Evolutionary conservation across 2,797 vertebrate genomes (phyloP), one percentile per base, ranked within the genome.

Genomic region (Lacerta agilis): DNA sequence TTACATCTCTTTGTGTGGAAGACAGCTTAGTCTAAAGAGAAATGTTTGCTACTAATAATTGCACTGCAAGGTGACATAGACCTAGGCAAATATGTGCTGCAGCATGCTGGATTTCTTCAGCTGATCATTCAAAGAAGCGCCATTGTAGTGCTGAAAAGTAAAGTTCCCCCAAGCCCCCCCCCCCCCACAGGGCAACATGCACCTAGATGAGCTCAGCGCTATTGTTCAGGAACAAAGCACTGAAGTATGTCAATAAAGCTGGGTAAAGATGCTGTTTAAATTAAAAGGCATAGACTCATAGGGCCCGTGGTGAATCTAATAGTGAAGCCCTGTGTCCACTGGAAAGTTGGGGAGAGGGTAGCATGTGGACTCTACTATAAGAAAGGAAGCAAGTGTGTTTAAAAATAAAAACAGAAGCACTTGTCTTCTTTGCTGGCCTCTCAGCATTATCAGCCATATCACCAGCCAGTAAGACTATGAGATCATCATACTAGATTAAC

Each of bases 221-320:
- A 87, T 83, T 92, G 91, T 91, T 94, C 83, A 77, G 2, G 79
- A 91, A 91, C 79, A 94, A 92, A 94, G 89, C 83, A 89, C 41
- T 92, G 77, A 89, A 88, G 81, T 92, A 92, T 90, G 87, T 93
- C 88, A 93, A 79, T 89, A 91, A 92, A 91, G 66, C 83, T 94
- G 41, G 85, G 91, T 36, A 94, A 87, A 84, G 20, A 93, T 64
- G 33, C 76, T 43, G 69, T 38, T 86, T 75, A 91, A 91, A 93
- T 49, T 38, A 38, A 92, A 84, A 15, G 10, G 76, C 58, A 87
- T 87, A 41, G 67, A 86, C 29, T 89, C 64, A 79, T 91, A 90
- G 25, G 76, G 86, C 23, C 18, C 58, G 85, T 27, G 43, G 82
- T 25, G 33, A 82, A 76, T 61, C 83, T n/a, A 77, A 66, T 82